Evolutionary conservation across 1,140 invertebrate species (phyloP).

Genomic region (Pseudomyrmex concolor): DNA sequence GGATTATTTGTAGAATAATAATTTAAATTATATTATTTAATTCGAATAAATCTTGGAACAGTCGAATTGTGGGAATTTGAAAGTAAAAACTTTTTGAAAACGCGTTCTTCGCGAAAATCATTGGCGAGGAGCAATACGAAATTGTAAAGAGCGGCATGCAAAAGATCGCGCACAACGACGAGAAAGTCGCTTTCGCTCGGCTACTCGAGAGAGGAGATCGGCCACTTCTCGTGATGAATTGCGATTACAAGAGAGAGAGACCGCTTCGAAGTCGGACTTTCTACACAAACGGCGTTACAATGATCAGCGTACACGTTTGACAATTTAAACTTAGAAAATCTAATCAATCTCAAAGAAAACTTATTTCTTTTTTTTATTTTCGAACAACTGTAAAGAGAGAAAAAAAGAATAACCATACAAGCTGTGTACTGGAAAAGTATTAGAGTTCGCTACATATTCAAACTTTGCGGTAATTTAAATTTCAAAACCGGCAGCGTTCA

Average conservation of each 20-base stretch:
- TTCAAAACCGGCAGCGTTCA: neutral
- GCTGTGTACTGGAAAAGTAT: neutral
- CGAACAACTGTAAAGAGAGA: too few relatives aligned
- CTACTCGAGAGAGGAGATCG: constrained; percentile 61
- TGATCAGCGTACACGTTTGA: too few relatives aligned
- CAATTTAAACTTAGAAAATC: too few relatives aligned
- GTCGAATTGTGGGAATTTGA: neutral
- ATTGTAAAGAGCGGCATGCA: constrained; percentile 53
- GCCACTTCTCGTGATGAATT: constrained; percentile 57
- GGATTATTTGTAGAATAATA: too few relatives aligned
- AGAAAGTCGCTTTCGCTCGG: constrained; percentile 73
- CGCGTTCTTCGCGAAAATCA: constrained; percentile 18
- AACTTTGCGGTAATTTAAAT: neutral
- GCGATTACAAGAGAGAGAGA: constrained; percentile 63
- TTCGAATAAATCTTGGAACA: too few relatives aligned
- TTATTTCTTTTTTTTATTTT: too few relatives aligned
- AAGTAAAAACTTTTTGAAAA: constrained; percentile 39
- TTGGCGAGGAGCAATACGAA: constrained; percentile 21
- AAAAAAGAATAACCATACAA: neutral
- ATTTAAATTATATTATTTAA: neutral
- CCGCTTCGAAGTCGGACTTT: constrained; percentile 61
- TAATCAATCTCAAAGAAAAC: too few relatives aligned
- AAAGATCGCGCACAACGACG: constrained; percentile 66
- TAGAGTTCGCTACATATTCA: too few relatives aligned
- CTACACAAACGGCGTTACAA: neutral